phyloP scores from a whole-genome alignment of 2,113 vertebrate species.

The Tricholaema leucomelas region DNA sequence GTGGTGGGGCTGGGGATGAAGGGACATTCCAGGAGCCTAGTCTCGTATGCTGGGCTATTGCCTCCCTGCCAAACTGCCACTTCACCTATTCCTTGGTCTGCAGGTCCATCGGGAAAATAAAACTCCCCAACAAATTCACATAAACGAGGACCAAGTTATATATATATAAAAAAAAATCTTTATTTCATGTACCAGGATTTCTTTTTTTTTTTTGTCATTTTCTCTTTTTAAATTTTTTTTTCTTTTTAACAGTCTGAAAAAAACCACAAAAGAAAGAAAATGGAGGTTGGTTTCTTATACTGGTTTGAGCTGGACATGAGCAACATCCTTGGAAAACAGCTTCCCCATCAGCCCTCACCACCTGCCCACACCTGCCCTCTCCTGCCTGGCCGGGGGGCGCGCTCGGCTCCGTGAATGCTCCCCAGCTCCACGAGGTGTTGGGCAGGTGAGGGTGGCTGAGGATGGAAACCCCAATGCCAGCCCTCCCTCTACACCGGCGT shows the following conservation, averaged over 20 bases:
- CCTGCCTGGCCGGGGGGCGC: not conserved
- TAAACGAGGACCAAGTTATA: conserved; percentile 62
- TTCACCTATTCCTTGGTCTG: not conserved
- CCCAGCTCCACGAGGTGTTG: not conserved
- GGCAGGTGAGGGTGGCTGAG: not conserved
- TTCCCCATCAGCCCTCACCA: conserved; percentile 18
- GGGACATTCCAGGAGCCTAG: accelerated
- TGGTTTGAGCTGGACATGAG: conserved; percentile 70
- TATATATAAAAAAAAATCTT: conserved; percentile 76
- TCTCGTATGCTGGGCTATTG: not conserved
- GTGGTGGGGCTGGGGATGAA: not conserved
- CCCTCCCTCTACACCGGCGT: not conserved
- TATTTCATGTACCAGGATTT: conserved; percentile 86
- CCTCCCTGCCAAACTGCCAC: not conserved
- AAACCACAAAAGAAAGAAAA: conserved; percentile 80
- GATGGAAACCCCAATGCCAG: not conserved
- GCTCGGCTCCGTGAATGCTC: conserved; percentile 30
- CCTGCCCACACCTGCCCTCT: not conserved
- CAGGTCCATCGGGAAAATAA: not conserved
- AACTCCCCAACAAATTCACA: conserved; percentile 36
- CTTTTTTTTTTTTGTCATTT: conserved; percentile 75
- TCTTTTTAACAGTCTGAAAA: conserved; percentile 86
- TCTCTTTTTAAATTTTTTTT: conserved; percentile 81
- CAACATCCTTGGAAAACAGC: conserved; percentile 69
- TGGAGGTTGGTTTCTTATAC: conserved; percentile 76